Conservation (phyloP, 2,888 invertebrate species). For the Parapristionchus giblindavisi region DNA sequence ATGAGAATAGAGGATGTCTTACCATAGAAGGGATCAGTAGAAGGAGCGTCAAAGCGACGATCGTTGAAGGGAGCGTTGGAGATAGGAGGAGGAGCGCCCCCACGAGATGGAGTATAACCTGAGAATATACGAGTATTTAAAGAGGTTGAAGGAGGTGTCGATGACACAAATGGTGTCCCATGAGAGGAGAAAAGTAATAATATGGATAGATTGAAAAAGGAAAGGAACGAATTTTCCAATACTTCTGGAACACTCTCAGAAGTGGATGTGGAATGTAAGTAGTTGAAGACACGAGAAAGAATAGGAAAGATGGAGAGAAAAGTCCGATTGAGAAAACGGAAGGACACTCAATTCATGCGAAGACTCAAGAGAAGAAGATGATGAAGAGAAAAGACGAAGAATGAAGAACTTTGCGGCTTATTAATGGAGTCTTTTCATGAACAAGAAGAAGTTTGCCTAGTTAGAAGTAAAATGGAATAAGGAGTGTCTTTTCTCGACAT, state of each 20-base stretch:
- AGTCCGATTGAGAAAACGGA: constrained; percentile 24
- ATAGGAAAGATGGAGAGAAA: constrained; percentile 4
- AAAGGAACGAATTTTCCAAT: neutral
- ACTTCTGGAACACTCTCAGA: constrained; percentile 1
- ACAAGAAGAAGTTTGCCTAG: neutral
- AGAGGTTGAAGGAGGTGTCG: neutral
- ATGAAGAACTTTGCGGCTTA: neutral
- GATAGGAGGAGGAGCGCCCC: constrained; percentile 36
- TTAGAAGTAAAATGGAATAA: no score
- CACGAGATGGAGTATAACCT: constrained; percentile 12
- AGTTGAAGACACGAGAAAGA: constrained; percentile 1
- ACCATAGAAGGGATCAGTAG: constrained; percentile 30
- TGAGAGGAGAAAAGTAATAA: neutral
- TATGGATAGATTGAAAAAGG: neutral
- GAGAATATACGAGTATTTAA: no score
- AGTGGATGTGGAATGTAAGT: no score
- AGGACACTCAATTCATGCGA: constrained; percentile 15
- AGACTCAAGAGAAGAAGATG: neutral
- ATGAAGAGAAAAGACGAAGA: constrained; percentile 22
- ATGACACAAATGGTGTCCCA: neutral
- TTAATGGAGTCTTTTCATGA: constrained; percentile 14
- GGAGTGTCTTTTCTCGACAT: constrained; percentile 8
- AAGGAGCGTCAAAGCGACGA: constrained; percentile 17
- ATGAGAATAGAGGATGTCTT: neutral
- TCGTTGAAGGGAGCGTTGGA: constrained; percentile 38